phyloP scores from a whole-genome alignment of 2,113 vertebrate genomes.

The Pygoscelis antarcticus region DNA sequence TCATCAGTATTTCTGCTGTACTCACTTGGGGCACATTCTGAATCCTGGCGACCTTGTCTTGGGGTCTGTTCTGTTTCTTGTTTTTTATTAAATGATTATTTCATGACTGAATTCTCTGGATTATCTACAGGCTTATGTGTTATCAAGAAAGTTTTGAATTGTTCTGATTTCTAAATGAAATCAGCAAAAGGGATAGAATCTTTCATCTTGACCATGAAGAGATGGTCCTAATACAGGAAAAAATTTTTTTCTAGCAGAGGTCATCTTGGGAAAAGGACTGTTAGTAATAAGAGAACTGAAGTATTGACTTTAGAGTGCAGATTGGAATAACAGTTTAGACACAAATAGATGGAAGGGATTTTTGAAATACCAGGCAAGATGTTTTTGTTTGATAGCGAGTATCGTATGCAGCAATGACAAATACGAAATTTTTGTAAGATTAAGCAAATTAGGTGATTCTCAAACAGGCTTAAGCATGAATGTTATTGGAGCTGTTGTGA shows the following conservation, averaged over 20 bases:
- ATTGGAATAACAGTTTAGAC: background rate
- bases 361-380: background rate
- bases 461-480: background rate
- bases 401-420: background rate
- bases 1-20: conserved; percentile 93
- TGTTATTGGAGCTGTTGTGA: background rate
- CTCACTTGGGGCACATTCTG: conserved; percentile 93
- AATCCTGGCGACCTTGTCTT: conserved; percentile 94
- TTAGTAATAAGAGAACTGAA: background rate
- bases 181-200: background rate
- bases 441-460: background rate
- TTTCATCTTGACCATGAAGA: background rate
- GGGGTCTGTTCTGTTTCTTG: conserved; percentile 79
- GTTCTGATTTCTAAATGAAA: background rate
- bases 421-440: background rate
- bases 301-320: background rate
- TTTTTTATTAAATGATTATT: background rate
- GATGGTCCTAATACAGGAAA: background rate
- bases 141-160: background rate
- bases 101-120: background rate
- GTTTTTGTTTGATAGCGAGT: background rate
- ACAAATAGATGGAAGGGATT: background rate
- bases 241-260: background rate
- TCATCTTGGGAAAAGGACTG: background rate
- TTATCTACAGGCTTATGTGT: background rate